Base-by-base conservation (phyloP, 2,797 vertebrate species). In the Chrysocyon brachyurus region DNA sequence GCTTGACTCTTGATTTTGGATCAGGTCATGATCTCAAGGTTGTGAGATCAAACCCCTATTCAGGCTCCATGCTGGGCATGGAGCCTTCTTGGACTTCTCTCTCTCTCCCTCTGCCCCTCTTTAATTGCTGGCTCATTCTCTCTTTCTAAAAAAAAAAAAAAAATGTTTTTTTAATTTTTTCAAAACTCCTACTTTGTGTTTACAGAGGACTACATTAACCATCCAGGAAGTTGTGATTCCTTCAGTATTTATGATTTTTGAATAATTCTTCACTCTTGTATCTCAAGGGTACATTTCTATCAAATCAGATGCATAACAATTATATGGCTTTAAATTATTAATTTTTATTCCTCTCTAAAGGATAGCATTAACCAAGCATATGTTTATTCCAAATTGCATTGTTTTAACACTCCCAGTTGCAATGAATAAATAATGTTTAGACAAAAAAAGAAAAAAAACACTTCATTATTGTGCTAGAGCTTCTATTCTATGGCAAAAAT, bases 271-370 rank as follows among this genome's bases (percentile, higher is more conserved):
- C 36, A 70, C 56, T 56, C 40, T 59, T 97, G 73, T 94, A 14
- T 19, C 22, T 84, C 28, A 85, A 73, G 10, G 92, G 64, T 63
- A 84, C 10, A 96, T 95, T 86, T 77, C 36, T 85, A 94, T 8
- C 73, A 97, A 97, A 94, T 26, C n/a, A 97, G 36, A 77, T 87
- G 61, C 40, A 92, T 97, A 92, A 84, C 36, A 98, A 93, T 92
- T 49, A 14, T 92, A 70, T 82, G 90, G 31, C n/a, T 21, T 96
- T 56, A 96, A 14, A 68, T 31, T 96, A 98, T 82, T 94, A 96
- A 82, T n/a, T 94, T 96, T 97, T 97, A 75, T 94, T 92, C 26
- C 17, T 85, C 85, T 36, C 75, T 59, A 91, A 97, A 16, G 15
- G 87, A 94, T 97, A 92, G 46, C 3, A 90, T 91, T 91, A 97